Evolutionary conservation across 1,140 invertebrate genomes (phyloP).

Genomic region (Bombus pyrosoma): DNA sequence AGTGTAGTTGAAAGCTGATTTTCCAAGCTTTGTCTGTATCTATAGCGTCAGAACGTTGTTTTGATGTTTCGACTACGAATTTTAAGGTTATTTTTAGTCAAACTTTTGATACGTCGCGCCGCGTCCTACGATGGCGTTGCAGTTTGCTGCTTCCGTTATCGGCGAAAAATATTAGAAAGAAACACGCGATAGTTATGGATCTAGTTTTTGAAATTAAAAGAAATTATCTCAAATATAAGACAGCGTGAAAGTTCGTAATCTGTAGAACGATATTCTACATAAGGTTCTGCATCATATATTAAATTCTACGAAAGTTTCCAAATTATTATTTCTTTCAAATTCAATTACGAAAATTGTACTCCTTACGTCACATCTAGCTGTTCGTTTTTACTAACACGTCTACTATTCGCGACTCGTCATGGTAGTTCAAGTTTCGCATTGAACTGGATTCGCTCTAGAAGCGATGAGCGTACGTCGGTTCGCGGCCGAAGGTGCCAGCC

Average conservation of each 20-base stretch:
- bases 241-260: too few relatives aligned
- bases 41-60: neutral
- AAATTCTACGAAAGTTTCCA: too few relatives aligned
- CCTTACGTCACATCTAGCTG: neutral
- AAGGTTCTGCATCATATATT: too few relatives aligned
- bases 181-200: too few relatives aligned
- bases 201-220: too few relatives aligned
- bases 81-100: neutral
- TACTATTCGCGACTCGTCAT: neutral
- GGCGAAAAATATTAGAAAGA: neutral
- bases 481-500: too few relatives aligned
- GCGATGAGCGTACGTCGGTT: too few relatives aligned
- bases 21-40: constrained; percentile 11
- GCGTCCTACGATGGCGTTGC: neutral
- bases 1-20: constrained; percentile 26
- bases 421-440: neutral
- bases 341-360: too few relatives aligned
- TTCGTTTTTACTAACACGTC: neutral
- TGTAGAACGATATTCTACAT: too few relatives aligned
- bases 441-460: neutral
- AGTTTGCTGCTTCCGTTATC: neutral
- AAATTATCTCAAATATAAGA: too few relatives aligned
- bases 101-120: neutral
- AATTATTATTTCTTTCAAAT: too few relatives aligned
- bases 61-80: neutral